Evolutionary conservation across 2,113 vertebrate genomes (phyloP).

Genomic region (Aplodontia rufa): DNA sequence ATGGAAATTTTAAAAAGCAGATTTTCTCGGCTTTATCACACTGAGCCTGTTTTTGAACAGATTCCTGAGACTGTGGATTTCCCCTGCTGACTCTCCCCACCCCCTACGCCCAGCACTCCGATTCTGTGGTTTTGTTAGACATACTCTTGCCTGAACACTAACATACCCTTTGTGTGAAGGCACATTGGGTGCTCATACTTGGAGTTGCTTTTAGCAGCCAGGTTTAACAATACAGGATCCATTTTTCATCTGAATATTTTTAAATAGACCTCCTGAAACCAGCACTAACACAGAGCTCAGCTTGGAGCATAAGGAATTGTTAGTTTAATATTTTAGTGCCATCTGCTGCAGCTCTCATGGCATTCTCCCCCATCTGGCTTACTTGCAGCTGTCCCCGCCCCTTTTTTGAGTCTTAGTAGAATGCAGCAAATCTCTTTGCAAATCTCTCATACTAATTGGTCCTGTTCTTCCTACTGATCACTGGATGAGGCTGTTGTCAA

Average conservation of each 20-base stretch:
- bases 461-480: slow-evolving; percentile 11
- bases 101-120: too few relatives aligned
- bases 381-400: slow-evolving; percentile 42
- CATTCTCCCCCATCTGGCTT: slow-evolving; percentile 82
- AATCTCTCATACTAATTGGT: slow-evolving; percentile 1
- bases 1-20: slow-evolving; percentile 67
- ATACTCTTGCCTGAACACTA: slow-evolving; percentile 54
- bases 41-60: slow-evolving; percentile 62
- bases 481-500: background rate
- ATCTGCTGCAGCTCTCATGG: slow-evolving; percentile 84
- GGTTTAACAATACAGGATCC: slow-evolving; percentile 67
- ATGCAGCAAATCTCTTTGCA: slow-evolving; percentile 66
- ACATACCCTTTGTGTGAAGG: slow-evolving; percentile 54
- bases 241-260: slow-evolving; percentile 76
- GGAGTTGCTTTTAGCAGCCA: slow-evolving; percentile 72
- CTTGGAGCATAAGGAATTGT: slow-evolving; percentile 80
- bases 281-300: slow-evolving; percentile 59
- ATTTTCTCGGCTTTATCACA: slow-evolving; percentile 52
- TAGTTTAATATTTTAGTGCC: slow-evolving; percentile 86
- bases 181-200: slow-evolving; percentile 64
- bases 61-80: slow-evolving; percentile 42
- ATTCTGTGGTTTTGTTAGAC: slow-evolving; percentile 62
- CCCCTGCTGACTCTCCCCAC: rapidly evolving
- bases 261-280: slow-evolving; percentile 71
- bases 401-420: slow-evolving; percentile 66